Conservation (phyloP, 2,797 vertebrate genomes). For the Cottoperca gobio region DNA sequence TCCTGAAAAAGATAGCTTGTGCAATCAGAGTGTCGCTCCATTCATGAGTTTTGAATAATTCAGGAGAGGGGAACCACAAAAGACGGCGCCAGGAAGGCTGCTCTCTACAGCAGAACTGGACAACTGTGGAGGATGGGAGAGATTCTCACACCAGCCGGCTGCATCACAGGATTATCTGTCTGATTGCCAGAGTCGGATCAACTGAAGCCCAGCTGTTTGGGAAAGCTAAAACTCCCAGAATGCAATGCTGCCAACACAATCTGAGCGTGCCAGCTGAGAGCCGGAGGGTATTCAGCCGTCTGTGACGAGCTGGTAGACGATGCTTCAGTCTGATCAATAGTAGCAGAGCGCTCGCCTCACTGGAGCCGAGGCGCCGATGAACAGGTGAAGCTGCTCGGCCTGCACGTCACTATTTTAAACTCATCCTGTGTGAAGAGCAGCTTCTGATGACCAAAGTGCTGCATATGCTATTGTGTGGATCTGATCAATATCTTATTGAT, state of each 20-base stretch:
- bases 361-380: slow-evolving; percentile 1
- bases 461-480: slow-evolving; percentile 8
- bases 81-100: slow-evolving; percentile 35
- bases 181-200: slow-evolving; percentile 73
- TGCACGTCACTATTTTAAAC: neutral
- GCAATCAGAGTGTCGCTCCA: slow-evolving; percentile 71
- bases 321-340: slow-evolving; percentile 46
- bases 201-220: slow-evolving; percentile 77
- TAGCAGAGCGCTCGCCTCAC: slow-evolving; percentile 18
- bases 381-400: neutral
- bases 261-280: slow-evolving; percentile 60
- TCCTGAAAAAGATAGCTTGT: slow-evolving; percentile 86
- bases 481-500: slow-evolving; percentile 40
- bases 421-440: neutral
- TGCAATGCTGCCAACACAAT: slow-evolving; percentile 77
- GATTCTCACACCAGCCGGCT: slow-evolving; percentile 59
- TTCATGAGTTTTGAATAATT: slow-evolving; percentile 72
- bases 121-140: slow-evolving; percentile 49
- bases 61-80: slow-evolving; percentile 59
- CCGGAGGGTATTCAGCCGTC: slow-evolving; percentile 52
- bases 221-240: slow-evolving; percentile 79
- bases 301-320: slow-evolving; percentile 37
- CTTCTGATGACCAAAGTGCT: neutral
- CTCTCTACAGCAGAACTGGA: slow-evolving; percentile 37
- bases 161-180: slow-evolving; percentile 79